Percentiles rank a stretch among this genome's conserved stretches.
Conservation (phyloP, 2,113 vertebrate species). For the Hypomesus transpacificus region DNA sequence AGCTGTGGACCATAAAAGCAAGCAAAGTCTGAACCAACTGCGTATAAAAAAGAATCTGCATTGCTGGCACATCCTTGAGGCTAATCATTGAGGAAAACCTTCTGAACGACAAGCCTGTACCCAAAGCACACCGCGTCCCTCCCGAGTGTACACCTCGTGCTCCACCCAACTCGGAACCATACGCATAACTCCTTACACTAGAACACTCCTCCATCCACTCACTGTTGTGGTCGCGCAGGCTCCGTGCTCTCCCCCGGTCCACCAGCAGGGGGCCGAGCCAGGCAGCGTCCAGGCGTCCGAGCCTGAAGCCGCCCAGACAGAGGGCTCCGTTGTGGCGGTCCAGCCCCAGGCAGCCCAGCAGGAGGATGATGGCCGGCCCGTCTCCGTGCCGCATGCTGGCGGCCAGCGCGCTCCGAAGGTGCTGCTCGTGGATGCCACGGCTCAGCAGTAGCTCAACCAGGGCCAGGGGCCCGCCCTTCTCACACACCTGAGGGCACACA, state of each 20-base stretch:
- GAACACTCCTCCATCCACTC: conserved; percentile 28
- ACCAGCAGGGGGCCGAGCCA: conserved; percentile 89
- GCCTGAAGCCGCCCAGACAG: conserved; percentile 87
- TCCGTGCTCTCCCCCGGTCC: conserved; percentile 62
- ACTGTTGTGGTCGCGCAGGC: conserved; percentile 67
- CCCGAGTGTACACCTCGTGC: too few relatives aligned
- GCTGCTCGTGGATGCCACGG: conserved; percentile 82
- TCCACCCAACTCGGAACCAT: too few relatives aligned
- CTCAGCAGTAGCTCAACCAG: conserved; percentile 86
- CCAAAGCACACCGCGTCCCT: too few relatives aligned
- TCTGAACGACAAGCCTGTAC: too few relatives aligned
- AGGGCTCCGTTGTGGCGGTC: conserved; percentile 85
- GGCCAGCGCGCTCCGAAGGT: conserved; percentile 79
- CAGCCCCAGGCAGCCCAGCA: conserved; percentile 84
- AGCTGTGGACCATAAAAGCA: neutral
- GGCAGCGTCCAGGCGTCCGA: conserved; percentile 82
- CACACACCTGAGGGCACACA: conserved; percentile 71
- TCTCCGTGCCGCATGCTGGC: conserved; percentile 80
- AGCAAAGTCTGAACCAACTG: too few relatives aligned
- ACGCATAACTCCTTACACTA: too few relatives aligned
- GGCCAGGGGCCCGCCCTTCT: conserved; percentile 79
- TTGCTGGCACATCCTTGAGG: too few relatives aligned
- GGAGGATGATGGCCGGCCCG: conserved; percentile 78
- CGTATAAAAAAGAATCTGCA: too few relatives aligned
- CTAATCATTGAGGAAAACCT: too few relatives aligned